These are phyloP conservation scores for Myiagra hebetior DNA, from an alignment of 2,113 vertebrate species.

Conservation along the genomic window DNA sequence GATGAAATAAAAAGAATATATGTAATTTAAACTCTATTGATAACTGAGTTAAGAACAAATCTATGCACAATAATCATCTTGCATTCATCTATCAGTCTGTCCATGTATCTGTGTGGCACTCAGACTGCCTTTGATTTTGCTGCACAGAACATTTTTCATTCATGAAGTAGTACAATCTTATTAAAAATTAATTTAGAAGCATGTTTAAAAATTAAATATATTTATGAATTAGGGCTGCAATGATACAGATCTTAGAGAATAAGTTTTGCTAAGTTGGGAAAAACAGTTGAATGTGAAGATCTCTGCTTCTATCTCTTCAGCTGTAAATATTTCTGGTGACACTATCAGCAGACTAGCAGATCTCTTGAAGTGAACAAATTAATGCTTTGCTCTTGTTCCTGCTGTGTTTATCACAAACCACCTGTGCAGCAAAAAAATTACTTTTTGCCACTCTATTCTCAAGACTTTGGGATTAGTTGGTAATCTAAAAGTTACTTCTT, in stretches of 20 bases:
- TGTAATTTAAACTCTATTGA: background rate
- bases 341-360: background rate
- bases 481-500: conserved; percentile 11
- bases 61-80: background rate
- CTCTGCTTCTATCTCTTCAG: background rate
- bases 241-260: background rate
- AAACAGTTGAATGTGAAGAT: background rate
- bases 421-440: background rate
- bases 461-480: background rate
- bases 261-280: background rate
- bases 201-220: conserved; percentile 59
- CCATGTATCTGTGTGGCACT: background rate
- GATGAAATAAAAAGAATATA: background rate
- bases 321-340: background rate
- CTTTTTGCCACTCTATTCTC: background rate
- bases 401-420: background rate
- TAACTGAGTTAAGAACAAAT: background rate
- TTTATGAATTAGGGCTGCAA: conserved; percentile 13
- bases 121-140: conserved; percentile 28
- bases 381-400: background rate
- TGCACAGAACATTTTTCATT: conserved; percentile 16
- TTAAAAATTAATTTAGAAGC: conserved; percentile 50
- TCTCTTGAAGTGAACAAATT: background rate
- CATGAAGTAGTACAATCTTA: background rate
- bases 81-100: background rate